Conservation (phyloP, 2,113 vertebrate genomes). For the Podocnemis expansa region DNA sequence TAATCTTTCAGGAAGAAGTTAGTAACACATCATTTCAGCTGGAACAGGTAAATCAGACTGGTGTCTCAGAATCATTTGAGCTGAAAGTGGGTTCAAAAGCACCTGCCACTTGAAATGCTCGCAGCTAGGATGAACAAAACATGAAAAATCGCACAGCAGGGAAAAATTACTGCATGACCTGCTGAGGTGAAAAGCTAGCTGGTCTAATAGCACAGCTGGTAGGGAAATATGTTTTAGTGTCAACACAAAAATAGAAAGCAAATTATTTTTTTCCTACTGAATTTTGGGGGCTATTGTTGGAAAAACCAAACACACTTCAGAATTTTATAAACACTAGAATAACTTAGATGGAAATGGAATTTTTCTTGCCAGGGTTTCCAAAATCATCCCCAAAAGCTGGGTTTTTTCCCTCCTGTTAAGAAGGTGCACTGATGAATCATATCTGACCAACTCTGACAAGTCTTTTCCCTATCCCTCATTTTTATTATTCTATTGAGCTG, state of each 20-base stretch:
- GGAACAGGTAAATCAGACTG: not conserved
- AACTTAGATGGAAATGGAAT: not conserved
- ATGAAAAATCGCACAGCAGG: not conserved
- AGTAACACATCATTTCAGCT: not conserved
- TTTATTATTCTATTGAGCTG: not conserved
- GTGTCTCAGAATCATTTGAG: not conserved
- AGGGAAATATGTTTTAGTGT: not conserved
- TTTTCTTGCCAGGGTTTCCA: not conserved
- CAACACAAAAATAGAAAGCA: not conserved
- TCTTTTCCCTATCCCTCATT: not conserved
- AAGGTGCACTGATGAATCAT: rapidly evolving
- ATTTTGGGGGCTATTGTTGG: not conserved
- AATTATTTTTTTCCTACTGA: not conserved
- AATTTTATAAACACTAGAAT: not conserved
- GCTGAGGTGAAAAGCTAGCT: not conserved
- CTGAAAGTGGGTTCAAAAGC: not conserved
- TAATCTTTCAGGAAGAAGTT: not conserved
- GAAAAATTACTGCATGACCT: not conserved
- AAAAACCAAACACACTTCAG: not conserved
- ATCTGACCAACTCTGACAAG: not conserved
- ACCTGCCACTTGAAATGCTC: not conserved
- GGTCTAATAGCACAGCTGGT: not conserved
- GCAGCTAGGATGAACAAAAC: not conserved
- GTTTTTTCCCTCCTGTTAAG: not conserved
- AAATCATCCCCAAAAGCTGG: rapidly evolving